Percentiles rank a stretch among this genome's conserved stretches.
These are phyloP conservation scores for Peromyscus aztecus DNA, from an alignment of 2,797 vertebrate genomes.

Conservation along the genomic window DNA sequence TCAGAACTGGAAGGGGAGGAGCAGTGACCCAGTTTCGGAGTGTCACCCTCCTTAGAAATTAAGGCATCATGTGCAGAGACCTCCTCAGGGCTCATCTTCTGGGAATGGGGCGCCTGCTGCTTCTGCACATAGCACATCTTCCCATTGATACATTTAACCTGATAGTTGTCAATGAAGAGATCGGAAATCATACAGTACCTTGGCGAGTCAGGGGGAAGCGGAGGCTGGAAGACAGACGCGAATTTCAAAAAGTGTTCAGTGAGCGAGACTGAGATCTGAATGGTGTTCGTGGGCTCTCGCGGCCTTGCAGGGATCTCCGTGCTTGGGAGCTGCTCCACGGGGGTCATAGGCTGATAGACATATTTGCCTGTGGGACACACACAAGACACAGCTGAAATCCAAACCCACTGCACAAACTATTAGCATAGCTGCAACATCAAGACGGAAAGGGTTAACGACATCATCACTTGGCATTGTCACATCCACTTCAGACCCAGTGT, in stretches of 20 bases:
- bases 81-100: slow-evolving; percentile 83
- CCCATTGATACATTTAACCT: slow-evolving; percentile 98
- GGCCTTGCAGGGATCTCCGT: slow-evolving; percentile 92
- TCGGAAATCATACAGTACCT: slow-evolving; percentile 96
- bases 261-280: slow-evolving; percentile 95
- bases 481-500: not conserved
- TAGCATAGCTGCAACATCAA: not conserved
- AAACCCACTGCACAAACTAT: not conserved
- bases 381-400: not conserved
- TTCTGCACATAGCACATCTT: slow-evolving; percentile 99
- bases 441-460: not conserved
- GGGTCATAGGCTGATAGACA: slow-evolving; percentile 99
- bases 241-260: slow-evolving; percentile 96
- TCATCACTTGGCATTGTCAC: not conserved
- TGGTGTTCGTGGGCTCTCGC: slow-evolving; percentile 91
- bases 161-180: slow-evolving; percentile 97
- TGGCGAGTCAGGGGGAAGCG: slow-evolving; percentile 93
- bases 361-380: slow-evolving; percentile 93
- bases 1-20: slow-evolving; percentile 97
- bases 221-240: slow-evolving; percentile 94
- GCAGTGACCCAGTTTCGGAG: slow-evolving; percentile 95
- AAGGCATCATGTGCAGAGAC: slow-evolving; percentile 87
- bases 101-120: slow-evolving; percentile 88
- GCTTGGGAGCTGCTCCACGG: slow-evolving; percentile 96
- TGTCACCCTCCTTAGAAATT: slow-evolving; percentile 90